Base-by-base conservation (phyloP, 2,888 invertebrate species). In the Drosophila dives region DNA sequence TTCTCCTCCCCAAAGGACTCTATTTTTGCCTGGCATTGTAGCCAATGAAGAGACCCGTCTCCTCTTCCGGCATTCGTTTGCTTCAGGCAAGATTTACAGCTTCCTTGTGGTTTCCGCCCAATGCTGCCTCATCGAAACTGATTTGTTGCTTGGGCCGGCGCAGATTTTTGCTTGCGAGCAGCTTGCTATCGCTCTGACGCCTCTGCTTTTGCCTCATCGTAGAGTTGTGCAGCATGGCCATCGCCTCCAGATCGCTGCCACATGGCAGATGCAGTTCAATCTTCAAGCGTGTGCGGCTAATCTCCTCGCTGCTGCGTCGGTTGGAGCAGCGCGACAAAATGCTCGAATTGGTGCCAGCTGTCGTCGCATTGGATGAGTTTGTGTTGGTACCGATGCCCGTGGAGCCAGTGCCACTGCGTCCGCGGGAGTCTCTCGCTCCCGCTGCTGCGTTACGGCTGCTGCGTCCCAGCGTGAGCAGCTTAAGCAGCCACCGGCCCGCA, bases 291-390 rank as follows among this genome's bases (percentile, higher is more conserved):
- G 86, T 86, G 17, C 78, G 81, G 32, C 76, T 82, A 10, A 81
- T 78, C 23, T 92, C 92, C 32, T 94, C 92, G 72, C 94, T 94
- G 81, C 94, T 94, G 51, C 94, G 91, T 66, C 95, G 94, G 64
- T 94, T 94, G 0, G 95, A 95, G 26, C 95, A 94, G 72, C 95
- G 93, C 0, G 95, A 95, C 49, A 95, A 91, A 62, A 95, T 94
- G 68, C 94, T 95, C 49, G 95, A 95, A 0, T 94, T 94, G 12
- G 93, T 92, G 32, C 88, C 90, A 6, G 86, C 87, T 5, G 94
- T 83, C 15, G 94, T 83, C 12, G 81, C 79, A 66, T 91, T 94
- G 20, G 94, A 94, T 0, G 95, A 95, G 5, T 94, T 95, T 34
- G 95, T 95, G 20, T 94, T 93, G 1, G 95, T 95, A 6, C 78